phyloP scores from a whole-genome alignment of 2,113 vertebrate species.

The Centropus unirufus region DNA sequence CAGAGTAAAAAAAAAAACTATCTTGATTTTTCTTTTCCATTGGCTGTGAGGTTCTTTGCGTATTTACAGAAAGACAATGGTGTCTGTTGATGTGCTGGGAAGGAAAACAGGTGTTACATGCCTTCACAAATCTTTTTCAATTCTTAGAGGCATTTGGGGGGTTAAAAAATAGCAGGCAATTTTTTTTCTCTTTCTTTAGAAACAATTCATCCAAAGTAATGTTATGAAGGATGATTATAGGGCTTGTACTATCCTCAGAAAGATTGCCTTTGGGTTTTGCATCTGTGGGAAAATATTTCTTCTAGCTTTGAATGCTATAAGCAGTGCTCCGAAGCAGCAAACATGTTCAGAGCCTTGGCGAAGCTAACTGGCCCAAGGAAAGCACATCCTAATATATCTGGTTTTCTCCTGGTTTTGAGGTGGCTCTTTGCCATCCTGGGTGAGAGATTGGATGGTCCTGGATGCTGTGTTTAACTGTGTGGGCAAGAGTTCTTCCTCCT shows the following conservation, averaged over 20 bases:
- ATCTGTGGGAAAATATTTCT: background rate
- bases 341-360: background rate
- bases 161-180: background rate
- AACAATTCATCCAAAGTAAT: background rate
- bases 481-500: background rate
- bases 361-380: background rate
- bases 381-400: background rate
- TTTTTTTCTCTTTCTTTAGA: background rate
- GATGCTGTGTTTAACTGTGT: background rate
- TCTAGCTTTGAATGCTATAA: background rate
- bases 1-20: background rate
- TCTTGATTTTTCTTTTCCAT: background rate
- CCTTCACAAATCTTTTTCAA: background rate
- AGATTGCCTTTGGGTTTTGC: background rate
- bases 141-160: rapidly evolving
- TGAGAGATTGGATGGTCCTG: rapidly evolving
- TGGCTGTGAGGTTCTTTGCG: background rate
- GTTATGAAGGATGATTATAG: background rate
- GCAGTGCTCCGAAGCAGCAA: background rate
- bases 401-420: background rate
- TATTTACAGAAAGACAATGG: background rate
- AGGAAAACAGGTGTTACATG: background rate
- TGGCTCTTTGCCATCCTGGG: background rate
- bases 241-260: background rate
- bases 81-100: background rate